Conservation (phyloP, 2,888 invertebrate genomes). For the Xestobium rufovillosum region DNA sequence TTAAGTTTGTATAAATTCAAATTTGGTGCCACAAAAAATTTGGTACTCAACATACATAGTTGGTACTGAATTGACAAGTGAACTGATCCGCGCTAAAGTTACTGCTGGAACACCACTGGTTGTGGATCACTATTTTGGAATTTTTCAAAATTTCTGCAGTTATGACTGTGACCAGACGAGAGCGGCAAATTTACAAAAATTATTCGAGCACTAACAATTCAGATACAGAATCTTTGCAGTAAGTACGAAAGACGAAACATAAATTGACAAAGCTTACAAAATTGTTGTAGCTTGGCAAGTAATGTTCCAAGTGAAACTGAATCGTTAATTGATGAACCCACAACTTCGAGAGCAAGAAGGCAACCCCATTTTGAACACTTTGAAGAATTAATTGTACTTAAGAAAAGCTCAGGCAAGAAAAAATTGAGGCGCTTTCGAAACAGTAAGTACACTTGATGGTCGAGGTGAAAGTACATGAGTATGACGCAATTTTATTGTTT, state of each 20-base stretch:
- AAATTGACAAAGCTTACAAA: conserved; percentile 3
- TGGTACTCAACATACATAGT: too few species aligned
- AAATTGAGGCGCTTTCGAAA: conserved; percentile 32
- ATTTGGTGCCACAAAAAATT: too few species aligned
- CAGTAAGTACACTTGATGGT: conserved; percentile 29
- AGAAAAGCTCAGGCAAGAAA: conserved; percentile 30
- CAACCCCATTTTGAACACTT: conserved; percentile 15
- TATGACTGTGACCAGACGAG: conserved; percentile 1
- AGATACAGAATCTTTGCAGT: conserved; percentile 34
- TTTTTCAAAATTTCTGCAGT: too few species aligned
- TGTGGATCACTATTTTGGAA: too few species aligned
- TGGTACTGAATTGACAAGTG: too few species aligned
- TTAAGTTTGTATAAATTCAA: too few species aligned
- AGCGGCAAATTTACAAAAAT: conserved; percentile 14
- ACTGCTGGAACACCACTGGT: too few species aligned
- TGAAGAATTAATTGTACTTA: conserved; percentile 26
- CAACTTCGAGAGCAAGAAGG: conserved; percentile 16
- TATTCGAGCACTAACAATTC: conserved; percentile 22
- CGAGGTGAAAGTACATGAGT: too few species aligned
- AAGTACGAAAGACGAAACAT: conserved; percentile 17
- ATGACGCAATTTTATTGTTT: too few species aligned
- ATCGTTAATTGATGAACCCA: conserved; percentile 27
- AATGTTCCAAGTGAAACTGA: conserved; percentile 31
- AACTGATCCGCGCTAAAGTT: too few species aligned
- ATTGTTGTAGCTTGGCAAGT: conserved; percentile 28